phyloP scores from a whole-genome alignment of 1,140 invertebrate species.

The Rhynchophorus ferrugineus region DNA sequence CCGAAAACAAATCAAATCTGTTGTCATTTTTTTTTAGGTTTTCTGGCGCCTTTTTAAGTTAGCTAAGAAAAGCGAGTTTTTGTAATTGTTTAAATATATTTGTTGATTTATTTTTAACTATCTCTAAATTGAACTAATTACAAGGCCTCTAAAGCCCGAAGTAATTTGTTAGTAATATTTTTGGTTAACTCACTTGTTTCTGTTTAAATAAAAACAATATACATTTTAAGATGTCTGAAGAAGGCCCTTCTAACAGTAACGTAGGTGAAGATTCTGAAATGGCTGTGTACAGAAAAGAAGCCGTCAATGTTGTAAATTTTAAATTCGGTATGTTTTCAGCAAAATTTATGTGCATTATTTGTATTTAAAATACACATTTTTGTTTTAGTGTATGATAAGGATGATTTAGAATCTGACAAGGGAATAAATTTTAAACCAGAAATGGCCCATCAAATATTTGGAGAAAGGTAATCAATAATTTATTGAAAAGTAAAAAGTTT shows the following conservation, averaged over 20 bases:
- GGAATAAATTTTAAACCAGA: constrained; percentile 61
- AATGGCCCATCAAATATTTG: constrained; percentile 93
- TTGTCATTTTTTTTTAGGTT: no score
- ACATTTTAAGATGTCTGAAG: constrained; percentile 23
- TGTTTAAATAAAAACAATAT: no score
- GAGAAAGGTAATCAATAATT: constrained; percentile 50
- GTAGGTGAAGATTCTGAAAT: constrained; percentile 19
- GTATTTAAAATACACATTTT: not conserved
- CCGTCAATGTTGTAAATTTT: constrained; percentile 22
- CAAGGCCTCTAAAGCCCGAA: no score
- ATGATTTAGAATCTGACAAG: constrained; percentile 17
- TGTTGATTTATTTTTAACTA: no score
- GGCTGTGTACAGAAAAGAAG: constrained; percentile 22
- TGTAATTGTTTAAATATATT: no score
- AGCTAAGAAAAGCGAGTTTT: no score
- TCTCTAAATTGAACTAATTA: no score
- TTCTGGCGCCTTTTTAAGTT: no score
- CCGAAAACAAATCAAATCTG: no score
- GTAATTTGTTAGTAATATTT: no score
- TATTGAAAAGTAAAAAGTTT: not conserved
- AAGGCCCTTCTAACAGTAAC: constrained; percentile 8
- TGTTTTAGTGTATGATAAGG: constrained; percentile 24
- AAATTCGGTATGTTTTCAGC: constrained; percentile 14
- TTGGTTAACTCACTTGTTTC: no score
- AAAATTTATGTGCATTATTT: not conserved